Evolutionary conservation across 2,888 invertebrate genomes (phyloP), one percentile per base, ranked within the genome.

Genomic region (Ischnus inquisitorius): DNA sequence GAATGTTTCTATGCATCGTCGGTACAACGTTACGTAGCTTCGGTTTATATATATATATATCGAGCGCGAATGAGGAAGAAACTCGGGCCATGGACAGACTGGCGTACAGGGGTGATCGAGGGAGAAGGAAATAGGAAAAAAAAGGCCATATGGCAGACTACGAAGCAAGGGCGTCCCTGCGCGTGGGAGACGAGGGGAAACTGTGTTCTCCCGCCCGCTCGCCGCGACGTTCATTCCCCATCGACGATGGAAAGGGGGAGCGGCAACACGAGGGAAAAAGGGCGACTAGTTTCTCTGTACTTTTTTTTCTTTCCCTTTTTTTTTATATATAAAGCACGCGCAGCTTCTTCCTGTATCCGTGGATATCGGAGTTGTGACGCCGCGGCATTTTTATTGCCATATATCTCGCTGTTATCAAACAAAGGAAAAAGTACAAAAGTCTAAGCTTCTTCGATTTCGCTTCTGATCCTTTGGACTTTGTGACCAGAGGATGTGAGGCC

Each of bases 71-170:
- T 34, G 64, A 41, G 39, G 68, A 48, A 65, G 57, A 54, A 54
- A 64, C 57, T 41, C 46, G 19, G 16, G n/a, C 34, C 5, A 43
- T 65, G 48, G 57, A 48, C 68, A 62, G 67, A 57, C 54, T 25
- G 67, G 75, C 54, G 60, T 39, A 85, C 46, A 62, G 60, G 54
- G 68, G 69, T 67, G 74, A 54, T 51, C 54, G 43, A 65, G 68
- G 51, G 51, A 68, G 85, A 76, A 54, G 39, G 69, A 62, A 72
- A 77, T 43, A 65, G 68, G 77, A 67, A 71, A 69, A 82, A 65
- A 79, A 88, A 89, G 88, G 89, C 90, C 92, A 92, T 92, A 92
- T 92, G 92, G 92, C 90, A 88, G 89, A 89, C 90, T 91, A 89
- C 88, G 88, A 82, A 83, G 82, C 78, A 82, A 83, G 84, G 88